These are phyloP conservation scores for Sebastiscus tertius DNA, from an alignment of 2,797 vertebrate genomes.

Conservation along the genomic window DNA sequence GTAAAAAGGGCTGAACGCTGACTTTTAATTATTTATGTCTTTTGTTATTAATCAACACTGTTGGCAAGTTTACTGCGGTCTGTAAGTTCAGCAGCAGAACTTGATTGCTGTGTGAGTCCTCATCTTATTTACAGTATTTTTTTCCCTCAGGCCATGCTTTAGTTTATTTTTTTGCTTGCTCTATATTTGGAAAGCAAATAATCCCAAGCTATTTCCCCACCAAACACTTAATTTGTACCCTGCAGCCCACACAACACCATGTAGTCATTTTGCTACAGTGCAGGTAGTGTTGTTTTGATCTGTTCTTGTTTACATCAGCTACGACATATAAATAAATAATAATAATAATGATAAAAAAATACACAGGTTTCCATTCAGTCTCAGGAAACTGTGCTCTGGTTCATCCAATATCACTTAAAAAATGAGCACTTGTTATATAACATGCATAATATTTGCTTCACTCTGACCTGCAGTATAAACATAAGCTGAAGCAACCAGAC, in stretches of 20 bases:
- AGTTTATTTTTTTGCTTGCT: neutral
- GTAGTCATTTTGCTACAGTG: neutral
- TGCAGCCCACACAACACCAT: neutral
- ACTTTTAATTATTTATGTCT: neutral
- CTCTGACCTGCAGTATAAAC: neutral
- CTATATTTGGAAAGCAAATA: constrained; percentile 36
- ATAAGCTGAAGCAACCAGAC: neutral
- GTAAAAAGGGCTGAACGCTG: neutral
- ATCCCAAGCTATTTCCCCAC: constrained; percentile 12
- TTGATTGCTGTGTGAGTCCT: constrained; percentile 12
- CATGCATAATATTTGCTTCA: neutral
- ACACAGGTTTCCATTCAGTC: neutral
- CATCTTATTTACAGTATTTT: constrained; percentile 3
- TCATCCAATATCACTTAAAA: constrained; percentile 1
- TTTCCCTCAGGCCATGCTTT: neutral
- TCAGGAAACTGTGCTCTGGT: neutral
- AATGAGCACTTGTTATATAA: neutral
- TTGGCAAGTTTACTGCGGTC: neutral
- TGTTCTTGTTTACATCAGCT: constrained; percentile 29
- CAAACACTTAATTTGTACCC: constrained; percentile 28
- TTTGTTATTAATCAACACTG: neutral
- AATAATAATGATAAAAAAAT: neutral
- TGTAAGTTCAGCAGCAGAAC: constrained; percentile 1
- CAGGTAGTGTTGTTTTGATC: neutral
- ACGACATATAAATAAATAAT: neutral